A percentile compares a stretch with the other conserved stretches of the same genome.
Evolutionary conservation across 2,888 invertebrate genomes (phyloP).

Genomic region (Drosophila vallismaia): DNA sequence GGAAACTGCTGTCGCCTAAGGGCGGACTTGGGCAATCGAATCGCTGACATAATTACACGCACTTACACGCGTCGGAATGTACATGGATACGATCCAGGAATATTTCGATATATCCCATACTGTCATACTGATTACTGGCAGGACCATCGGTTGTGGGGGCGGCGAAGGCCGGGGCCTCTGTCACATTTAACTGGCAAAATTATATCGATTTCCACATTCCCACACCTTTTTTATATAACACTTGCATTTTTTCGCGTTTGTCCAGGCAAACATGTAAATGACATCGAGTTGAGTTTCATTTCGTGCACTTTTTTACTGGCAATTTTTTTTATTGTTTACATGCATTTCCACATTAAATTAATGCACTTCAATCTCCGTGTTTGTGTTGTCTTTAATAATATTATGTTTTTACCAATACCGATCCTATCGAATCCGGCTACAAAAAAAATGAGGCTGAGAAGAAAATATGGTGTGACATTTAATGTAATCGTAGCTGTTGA

Average conservation of each 20-base stretch:
- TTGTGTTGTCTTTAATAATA: conserved; percentile 60
- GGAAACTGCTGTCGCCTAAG: conserved; percentile 38
- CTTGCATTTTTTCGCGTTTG: conserved; percentile 25
- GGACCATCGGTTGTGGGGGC: conserved; percentile 14
- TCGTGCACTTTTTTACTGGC: conserved; percentile 1
- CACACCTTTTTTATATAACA: not conserved
- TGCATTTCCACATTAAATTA: conserved; percentile 71
- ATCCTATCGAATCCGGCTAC: conserved; percentile 7
- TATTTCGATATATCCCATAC: not conserved
- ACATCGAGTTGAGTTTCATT: conserved; percentile 47
- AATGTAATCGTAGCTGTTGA: conserved; percentile 11
- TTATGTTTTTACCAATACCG: conserved; percentile 58
- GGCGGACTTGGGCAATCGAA: conserved; percentile 61
- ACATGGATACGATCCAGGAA: conserved; percentile 1
- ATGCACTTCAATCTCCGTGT: conserved; percentile 55
- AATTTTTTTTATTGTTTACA: conserved; percentile 50
- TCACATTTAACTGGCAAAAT: conserved; percentile 40
- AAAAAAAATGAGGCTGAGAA: not conserved
- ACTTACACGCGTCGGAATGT: conserved; percentile 33
- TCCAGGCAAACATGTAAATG: conserved; percentile 59
- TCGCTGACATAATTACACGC: conserved; percentile 70
- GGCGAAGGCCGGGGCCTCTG: conserved; percentile 1
- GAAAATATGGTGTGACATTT: conserved; percentile 2
- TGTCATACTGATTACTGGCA: conserved; percentile 66
- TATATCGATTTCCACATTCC: conserved; percentile 37